Base-by-base conservation (phyloP, 2,113 vertebrate genomes). In the Scytalopus superciliaris region DNA sequence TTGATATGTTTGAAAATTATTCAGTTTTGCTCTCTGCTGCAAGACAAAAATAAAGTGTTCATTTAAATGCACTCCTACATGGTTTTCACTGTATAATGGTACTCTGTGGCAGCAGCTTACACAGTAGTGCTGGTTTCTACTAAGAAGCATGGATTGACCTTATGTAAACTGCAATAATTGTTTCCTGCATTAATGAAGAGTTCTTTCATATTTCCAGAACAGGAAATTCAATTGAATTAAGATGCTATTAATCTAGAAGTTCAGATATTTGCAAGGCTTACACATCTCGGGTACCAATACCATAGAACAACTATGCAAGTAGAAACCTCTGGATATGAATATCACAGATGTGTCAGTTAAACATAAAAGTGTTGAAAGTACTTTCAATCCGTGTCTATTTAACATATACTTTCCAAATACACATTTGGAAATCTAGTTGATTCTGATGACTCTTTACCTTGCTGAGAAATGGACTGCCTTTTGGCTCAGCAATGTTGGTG, bases 81-180 rank as follows among this genome's bases (percentile, higher is more conserved):
- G 76, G 30, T 28, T 93, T 94, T 91, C 59, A 52, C 56, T 30
- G 18, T 89, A 66, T 93, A 89, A 95, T 78, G 62, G 93, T 84
- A 92, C 64, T 78, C 44, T 37, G n/a, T 75, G 44, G 84, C 56
- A 97, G 70, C 66, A 90, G 84, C 28, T 91, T 89, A 89, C 76
- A 92, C 42, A 87, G 84, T 93, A 83, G 93, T 56, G 30, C 37
- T 96, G 87, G 74, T 94, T 96, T 80, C 12, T 77, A 80, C 94
- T 84, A 95, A 83, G 96, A 96, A 95, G 56, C 60, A 88, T 80
- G 53, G 94, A 67, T 74, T 97, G 93, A 96, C 92, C 94, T 97
- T 96, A 74, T 83, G 81, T 89, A 96, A 97, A 92, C 49, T 40
- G 60, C 93, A 94, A 52, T 87, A 89, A 96, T 93, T 95, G 40